These are phyloP conservation scores for Iguana delicatissima DNA, from an alignment of 2,797 vertebrate genomes.

Conservation along the genomic window DNA sequence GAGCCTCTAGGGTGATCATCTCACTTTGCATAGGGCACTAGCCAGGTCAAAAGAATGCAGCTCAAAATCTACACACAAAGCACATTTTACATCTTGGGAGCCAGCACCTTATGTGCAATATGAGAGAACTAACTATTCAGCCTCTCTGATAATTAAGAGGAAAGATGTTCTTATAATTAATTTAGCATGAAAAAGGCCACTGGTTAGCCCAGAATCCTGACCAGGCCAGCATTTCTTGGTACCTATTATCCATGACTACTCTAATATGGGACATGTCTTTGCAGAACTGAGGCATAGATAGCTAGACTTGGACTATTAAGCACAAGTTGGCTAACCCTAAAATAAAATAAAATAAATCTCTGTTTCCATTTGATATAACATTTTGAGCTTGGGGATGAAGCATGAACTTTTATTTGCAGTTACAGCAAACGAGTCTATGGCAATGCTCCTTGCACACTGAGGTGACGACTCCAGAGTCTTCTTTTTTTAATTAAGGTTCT, in stretches of 20 bases:
- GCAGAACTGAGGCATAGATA: too few relatives aligned
- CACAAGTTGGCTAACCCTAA: neutral
- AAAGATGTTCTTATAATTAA: neutral
- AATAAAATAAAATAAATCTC: neutral
- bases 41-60: neutral
- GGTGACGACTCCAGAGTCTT: constrained; percentile 78
- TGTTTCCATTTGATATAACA: constrained; percentile 20
- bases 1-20: neutral
- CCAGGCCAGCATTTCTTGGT: neutral
- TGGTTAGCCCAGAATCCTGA: neutral
- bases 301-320: neutral
- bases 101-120: too few relatives aligned
- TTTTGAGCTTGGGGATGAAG: constrained; percentile 24
- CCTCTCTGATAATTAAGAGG: neutral
- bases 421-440: constrained; percentile 59
- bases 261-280: neutral
- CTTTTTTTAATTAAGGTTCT: constrained; percentile 99
- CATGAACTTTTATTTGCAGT: constrained; percentile 69
- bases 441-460: constrained; percentile 52
- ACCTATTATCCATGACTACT: neutral
- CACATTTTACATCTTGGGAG: neutral
- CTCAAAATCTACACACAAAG: neutral
- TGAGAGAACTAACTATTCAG: neutral
- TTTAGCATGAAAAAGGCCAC: neutral
- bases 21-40: neutral